Base-by-base conservation (phyloP, 2,797 vertebrate species). In the Brachyalestes nurse region DNA sequence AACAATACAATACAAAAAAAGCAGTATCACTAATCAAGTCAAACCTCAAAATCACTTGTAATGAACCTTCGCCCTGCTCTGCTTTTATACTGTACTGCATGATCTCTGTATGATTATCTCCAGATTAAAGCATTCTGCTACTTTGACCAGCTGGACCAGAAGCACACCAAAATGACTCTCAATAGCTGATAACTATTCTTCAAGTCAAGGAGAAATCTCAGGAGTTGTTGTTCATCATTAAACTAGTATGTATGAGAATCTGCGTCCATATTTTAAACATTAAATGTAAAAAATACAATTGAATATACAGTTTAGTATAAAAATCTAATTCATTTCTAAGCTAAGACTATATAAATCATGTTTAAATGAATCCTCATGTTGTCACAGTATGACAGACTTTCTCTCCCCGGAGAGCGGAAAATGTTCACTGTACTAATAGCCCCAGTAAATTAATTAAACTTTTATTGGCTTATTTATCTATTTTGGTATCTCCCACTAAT, bases 381-480 rank as follows among this genome's bases (percentile, higher is more conserved):
- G 55, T 72, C 49, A 55, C 49, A 55, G 6, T 71, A 53, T 25
- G 9, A n/a, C 65, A 70, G 55, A 40, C n/a, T n/a, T n/a, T n/a
- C 61, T 47, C 25, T 49, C 13, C 17, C 42, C 40, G 34, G 62
- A 64, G 47, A 21, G 13, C 21, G 17, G 45, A 58, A 23, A 21
- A 53, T 38, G 60, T 42, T 14, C 19, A n/a, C 23, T 61, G 62
- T 47, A 25, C 53, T 55, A 38, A 28, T 64, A 51, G 70, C 66
- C 62, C 77, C 69, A 66, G 78, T 55, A 66, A 72, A 82, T 76
- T 72, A 82, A 84, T 84, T 83, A 45, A 71, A 57, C 57, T 58
- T 73, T 78, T 70, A 67, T 80, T 80, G 73, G 40, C 49, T 75
- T 70, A 79, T 79, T 71, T 83, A 79, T 84, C 79, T 84, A 23